Evolutionary conservation across 2,888 invertebrate genomes (phyloP).

Genomic region (Drosophila multiciliata): DNA sequence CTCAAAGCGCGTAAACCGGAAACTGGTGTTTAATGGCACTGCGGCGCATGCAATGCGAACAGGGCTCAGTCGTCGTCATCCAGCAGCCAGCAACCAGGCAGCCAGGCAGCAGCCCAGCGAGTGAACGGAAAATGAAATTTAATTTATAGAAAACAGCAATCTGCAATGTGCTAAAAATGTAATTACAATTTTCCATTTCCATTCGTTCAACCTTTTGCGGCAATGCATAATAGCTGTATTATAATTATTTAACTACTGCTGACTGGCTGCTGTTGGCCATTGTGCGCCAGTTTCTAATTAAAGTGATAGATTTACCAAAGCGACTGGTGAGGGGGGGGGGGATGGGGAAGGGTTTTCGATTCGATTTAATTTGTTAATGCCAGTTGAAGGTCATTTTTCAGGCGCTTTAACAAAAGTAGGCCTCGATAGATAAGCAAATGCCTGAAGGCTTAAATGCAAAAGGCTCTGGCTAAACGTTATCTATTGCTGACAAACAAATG

Average conservation of each 20-base stretch:
- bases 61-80: slow-evolving; percentile 37
- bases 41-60: slow-evolving; percentile 67
- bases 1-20: slow-evolving; percentile 80
- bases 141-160: slow-evolving; percentile 76
- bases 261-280: slow-evolving; percentile 45
- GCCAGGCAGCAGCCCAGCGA: slow-evolving; percentile 9
- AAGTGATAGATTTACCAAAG: slow-evolving; percentile 69
- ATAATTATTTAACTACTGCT: slow-evolving; percentile 63
- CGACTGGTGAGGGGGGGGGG: background rate
- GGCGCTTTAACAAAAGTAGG: slow-evolving; percentile 13
- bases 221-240: slow-evolving; percentile 55
- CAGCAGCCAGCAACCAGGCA: slow-evolving; percentile 1
- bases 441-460: slow-evolving; percentile 52
- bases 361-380: slow-evolving; percentile 61
- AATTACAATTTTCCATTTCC: slow-evolving; percentile 77
- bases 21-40: slow-evolving; percentile 78
- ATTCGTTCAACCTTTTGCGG: slow-evolving; percentile 55
- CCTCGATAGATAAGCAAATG: slow-evolving; percentile 47
- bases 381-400: slow-evolving; percentile 59
- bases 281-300: slow-evolving; percentile 63
- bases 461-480: slow-evolving; percentile 32
- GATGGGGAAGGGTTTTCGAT: slow-evolving; percentile 32
- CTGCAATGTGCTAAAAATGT: slow-evolving; percentile 76
- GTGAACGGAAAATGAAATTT: slow-evolving; percentile 74
- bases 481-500: slow-evolving; percentile 24